A percentile compares a stretch with the other conserved stretches of the same genome.
Evolutionary conservation across 2,888 invertebrate genomes (phyloP).

Genomic region (Papilio gigon): DNA sequence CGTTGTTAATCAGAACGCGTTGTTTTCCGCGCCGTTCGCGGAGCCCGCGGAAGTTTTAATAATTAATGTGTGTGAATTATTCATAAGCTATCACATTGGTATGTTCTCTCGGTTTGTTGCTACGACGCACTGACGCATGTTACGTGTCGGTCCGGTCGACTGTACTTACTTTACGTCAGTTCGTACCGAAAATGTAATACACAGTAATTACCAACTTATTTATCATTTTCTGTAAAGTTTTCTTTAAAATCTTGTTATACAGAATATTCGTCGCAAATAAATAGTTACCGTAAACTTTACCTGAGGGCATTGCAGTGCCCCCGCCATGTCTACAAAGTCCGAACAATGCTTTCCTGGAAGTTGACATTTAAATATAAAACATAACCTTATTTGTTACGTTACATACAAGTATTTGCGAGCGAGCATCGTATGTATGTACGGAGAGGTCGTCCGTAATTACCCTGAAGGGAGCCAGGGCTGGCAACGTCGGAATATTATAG

Average conservation of each 20-base stretch:
- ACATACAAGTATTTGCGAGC: constrained; percentile 23
- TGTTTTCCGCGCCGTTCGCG: constrained; percentile 8
- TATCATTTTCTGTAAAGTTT: too few relatives aligned
- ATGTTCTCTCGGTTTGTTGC: too few relatives aligned
- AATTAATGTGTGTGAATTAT: constrained; percentile 8
- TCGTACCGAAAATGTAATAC: background rate
- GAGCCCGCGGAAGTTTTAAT: background rate
- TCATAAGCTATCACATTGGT: constrained; percentile 5
- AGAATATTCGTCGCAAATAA: too few relatives aligned
- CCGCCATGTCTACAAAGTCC: too few relatives aligned
- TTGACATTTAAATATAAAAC: background rate
- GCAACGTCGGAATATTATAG: constrained; percentile 6
- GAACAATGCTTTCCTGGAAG: too few relatives aligned
- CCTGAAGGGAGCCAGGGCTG: background rate
- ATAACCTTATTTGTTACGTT: constrained; percentile 19
- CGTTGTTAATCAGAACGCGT: background rate
- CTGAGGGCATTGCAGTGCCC: too few relatives aligned
- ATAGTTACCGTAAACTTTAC: too few relatives aligned
- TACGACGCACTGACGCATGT: too few relatives aligned
- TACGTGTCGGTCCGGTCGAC: too few relatives aligned
- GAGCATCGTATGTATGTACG: constrained; percentile 11
- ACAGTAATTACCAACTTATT: background rate
- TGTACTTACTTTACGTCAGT: background rate
- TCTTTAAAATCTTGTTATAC: too few relatives aligned
- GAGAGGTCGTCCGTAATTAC: constrained; percentile 25